phyloP scores from a whole-genome alignment of 2,113 vertebrate species.

The Tragelaphus strepsiceros region DNA sequence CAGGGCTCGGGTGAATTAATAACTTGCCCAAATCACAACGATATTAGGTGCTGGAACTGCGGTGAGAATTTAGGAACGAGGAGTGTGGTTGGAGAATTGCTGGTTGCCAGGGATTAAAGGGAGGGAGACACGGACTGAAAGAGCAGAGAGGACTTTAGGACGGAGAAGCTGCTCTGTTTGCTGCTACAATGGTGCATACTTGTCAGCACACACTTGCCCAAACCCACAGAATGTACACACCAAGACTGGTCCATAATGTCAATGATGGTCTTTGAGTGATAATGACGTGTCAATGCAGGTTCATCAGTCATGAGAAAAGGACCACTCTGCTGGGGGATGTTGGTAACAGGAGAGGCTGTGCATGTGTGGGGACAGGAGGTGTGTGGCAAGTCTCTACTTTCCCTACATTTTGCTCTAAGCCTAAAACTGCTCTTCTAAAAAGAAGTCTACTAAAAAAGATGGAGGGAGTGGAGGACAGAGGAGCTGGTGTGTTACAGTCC shows the following conservation, averaged over 20 bases:
- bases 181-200: accelerated
- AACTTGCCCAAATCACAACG: too few relatives aligned
- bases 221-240: not conserved
- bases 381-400: not conserved
- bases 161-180: not conserved
- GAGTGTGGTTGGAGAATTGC: too few relatives aligned
- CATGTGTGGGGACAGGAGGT: not conserved
- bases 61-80: too few relatives aligned
- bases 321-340: not conserved
- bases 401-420: not conserved
- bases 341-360: not conserved
- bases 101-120: too few relatives aligned
- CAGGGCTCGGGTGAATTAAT: not conserved
- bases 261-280: not conserved
- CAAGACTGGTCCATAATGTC: too few relatives aligned
- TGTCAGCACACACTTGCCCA: not conserved
- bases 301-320: not conserved
- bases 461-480: not conserved
- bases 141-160: not conserved
- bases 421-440: not conserved
- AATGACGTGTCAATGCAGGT: not conserved
- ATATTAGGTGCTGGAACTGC: too few relatives aligned
- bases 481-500: not conserved
- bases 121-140: not conserved
- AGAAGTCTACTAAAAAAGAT: not conserved